Conservation (phyloP, 2,113 vertebrate genomes). For the Podocnemis expansa region DNA sequence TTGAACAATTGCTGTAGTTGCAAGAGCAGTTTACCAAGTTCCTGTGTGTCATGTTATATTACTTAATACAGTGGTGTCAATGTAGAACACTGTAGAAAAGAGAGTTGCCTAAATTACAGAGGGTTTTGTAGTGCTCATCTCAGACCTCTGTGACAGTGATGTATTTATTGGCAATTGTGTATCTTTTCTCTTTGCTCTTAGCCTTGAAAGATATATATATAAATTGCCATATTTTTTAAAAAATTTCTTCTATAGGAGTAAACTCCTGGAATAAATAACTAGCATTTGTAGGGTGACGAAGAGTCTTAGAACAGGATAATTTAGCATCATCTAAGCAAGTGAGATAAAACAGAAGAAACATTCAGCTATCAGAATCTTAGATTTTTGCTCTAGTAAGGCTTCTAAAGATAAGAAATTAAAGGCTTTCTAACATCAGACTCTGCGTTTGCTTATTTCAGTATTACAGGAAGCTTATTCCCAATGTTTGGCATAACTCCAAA, state of each 20-base stretch:
- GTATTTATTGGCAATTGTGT: accelerated
- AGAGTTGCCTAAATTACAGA: not conserved
- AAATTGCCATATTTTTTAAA: not conserved
- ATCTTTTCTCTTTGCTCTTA: not conserved
- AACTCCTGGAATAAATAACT: not conserved
- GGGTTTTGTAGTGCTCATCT: not conserved
- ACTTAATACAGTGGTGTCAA: not conserved
- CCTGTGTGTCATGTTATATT: not conserved
- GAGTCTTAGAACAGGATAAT: not conserved
- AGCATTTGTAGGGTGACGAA: not conserved
- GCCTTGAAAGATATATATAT: not conserved
- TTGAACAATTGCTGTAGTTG: not conserved
- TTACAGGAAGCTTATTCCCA: not conserved
- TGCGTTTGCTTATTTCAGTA: not conserved
- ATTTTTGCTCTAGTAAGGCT: not conserved
- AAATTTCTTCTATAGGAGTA: not conserved
- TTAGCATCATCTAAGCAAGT: not conserved
- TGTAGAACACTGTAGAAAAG: not conserved
- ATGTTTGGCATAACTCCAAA: not conserved
- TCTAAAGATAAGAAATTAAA: not conserved
- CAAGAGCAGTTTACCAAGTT: not conserved
- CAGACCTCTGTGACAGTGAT: not conserved
- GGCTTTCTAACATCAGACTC: not conserved
- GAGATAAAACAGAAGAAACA: not conserved
- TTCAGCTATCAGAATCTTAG: not conserved